These are phyloP conservation scores for Manis crassicaudata DNA, from an alignment of 2,797 vertebrate species.

Conservation along the genomic window DNA sequence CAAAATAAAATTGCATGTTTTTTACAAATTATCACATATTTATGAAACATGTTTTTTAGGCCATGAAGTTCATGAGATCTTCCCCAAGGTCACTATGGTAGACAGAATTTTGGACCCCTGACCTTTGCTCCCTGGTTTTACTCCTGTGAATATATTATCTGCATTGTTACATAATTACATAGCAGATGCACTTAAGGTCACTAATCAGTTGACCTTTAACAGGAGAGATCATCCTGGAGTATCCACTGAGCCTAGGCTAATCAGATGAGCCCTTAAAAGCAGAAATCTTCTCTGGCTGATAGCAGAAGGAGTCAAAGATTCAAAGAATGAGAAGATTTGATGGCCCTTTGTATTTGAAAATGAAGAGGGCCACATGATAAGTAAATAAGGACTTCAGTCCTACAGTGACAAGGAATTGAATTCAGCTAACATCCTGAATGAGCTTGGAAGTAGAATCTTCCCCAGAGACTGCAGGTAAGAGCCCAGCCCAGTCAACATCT, in stretches of 20 bases:
- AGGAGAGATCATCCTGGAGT: background rate
- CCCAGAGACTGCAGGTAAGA: background rate
- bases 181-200: background rate
- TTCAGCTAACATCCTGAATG: background rate
- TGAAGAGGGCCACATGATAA: background rate
- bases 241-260: background rate
- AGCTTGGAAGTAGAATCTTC: background rate
- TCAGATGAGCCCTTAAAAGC: background rate
- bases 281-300: background rate
- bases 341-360: background rate
- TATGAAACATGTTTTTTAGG: background rate
- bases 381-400: background rate
- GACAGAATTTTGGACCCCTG: background rate
- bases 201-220: slow-evolving; percentile 22
- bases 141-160: background rate
- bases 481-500: background rate
- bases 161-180: background rate
- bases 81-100: background rate
- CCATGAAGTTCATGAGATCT: background rate
- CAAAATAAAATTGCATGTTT: slow-evolving; percentile 11
- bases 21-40: background rate
- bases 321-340: background rate
- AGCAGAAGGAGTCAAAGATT: background rate
- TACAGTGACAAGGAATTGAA: background rate
- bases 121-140: background rate